Conservation (phyloP, 2,888 invertebrate genomes). For the Aquatica leii region DNA sequence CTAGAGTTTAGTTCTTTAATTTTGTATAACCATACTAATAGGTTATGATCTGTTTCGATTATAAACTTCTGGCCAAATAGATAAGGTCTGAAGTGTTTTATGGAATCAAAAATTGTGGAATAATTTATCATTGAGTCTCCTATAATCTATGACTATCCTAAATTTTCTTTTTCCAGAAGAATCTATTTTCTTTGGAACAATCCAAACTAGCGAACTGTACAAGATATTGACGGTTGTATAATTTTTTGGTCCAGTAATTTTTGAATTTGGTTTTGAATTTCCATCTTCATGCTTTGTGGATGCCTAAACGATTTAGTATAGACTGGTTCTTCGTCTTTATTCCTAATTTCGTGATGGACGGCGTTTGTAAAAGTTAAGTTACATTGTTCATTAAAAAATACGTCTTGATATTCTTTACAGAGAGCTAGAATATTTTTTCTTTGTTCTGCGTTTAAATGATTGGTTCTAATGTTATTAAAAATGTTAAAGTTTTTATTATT, state of each 20-base stretch:
- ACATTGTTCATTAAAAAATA: not conserved
- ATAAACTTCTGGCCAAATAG: no score
- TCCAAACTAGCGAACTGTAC: not conserved
- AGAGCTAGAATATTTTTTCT: not conserved
- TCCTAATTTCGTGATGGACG: not conserved
- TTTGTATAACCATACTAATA: no score
- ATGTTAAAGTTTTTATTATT: not conserved
- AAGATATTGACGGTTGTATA: constrained; percentile 15
- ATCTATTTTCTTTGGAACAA: not conserved
- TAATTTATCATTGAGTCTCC: constrained; percentile 8
- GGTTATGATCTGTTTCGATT: no score
- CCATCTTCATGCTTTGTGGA: not conserved
- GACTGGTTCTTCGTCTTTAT: not conserved
- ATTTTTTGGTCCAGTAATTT: constrained; percentile 12
- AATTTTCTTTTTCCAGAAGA: constrained; percentile 1
- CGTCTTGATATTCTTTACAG: not conserved
- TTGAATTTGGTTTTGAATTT: not conserved
- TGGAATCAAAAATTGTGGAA: no score
- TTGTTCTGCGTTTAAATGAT: no score
- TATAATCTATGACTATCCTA: not conserved
- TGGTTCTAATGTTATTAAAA: no score
- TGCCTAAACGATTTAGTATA: not conserved
- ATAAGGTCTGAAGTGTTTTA: no score
- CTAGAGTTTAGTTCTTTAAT: no score
- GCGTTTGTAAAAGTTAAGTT: constrained; percentile 1